Conservation (phyloP, 2,113 vertebrate species). For the Aegotheles bennettii region DNA sequence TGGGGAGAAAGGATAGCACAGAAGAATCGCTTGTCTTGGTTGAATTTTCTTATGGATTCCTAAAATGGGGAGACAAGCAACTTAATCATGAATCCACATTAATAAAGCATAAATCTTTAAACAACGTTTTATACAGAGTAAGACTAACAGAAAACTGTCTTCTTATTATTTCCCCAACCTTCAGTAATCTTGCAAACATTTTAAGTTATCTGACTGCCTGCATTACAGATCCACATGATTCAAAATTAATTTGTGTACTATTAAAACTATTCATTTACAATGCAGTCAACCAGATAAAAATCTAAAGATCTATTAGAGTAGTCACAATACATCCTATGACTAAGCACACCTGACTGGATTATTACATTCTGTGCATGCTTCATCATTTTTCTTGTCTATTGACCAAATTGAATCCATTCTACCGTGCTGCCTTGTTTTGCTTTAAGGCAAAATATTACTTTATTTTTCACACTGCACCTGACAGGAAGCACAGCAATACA, state of each 20-base stretch:
- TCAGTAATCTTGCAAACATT: not conserved
- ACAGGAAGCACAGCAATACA: not conserved
- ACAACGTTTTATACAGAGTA: not conserved
- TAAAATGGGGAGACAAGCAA: slow-evolving; percentile 5
- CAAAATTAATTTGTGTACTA: not conserved
- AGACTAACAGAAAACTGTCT: not conserved
- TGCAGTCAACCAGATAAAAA: not conserved
- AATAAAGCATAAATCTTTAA: not conserved
- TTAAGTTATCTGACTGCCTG: not conserved
- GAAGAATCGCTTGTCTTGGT: slow-evolving; percentile 79
- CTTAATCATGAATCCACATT: not conserved
- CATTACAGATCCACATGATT: not conserved
- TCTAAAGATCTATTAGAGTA: not conserved
- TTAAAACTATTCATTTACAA: not conserved
- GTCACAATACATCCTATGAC: not conserved
- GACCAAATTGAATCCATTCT: not conserved
- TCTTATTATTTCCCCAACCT: not conserved
- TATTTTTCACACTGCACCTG: not conserved
- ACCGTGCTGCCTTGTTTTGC: not conserved
- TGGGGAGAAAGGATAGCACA: slow-evolving; percentile 85
- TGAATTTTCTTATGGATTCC: slow-evolving; percentile 84
- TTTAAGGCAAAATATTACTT: not conserved
- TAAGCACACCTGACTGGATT: not conserved
- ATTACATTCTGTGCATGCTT: not conserved
- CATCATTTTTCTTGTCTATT: not conserved